Base-by-base conservation (phyloP, 2,888 invertebrate genomes). In the Lithophane leautieri region DNA sequence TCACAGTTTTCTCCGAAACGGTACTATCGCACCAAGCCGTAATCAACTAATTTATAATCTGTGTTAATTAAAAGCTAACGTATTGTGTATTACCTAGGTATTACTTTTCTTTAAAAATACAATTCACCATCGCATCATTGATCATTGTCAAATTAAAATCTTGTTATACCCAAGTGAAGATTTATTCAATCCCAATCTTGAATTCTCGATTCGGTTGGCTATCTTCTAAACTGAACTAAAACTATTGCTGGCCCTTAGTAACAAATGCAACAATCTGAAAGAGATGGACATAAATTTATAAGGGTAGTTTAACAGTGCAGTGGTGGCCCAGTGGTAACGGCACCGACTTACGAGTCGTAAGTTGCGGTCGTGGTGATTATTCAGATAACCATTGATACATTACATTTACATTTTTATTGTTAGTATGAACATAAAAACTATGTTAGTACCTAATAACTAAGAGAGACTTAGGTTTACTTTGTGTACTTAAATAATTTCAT, bases 1-100 rank as follows among this genome's bases (percentile, higher is more conserved):
- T 76, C 61, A n/a, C 44, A 73, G 83, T 83, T 88, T 90, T 89
- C 90, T 86, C 78, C 71, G 82, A 84, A 80, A 79, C 80, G 76
- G 78, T 79, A 73, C 47, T 67, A 47, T 54, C 34, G 52, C 62
- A 12, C 28, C 28, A n/a, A 66, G 16, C 44, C 8, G 70, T 73
- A 60, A 71, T 68, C 44, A 65, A 56, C 50, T 67, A 74, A 85
- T 72, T 85, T 16, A 73, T 72, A 77, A 70, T 73, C 70, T 74
- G 66, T 80, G 75, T 52, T 71, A 71, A 70, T 78, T 50, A 69
- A 71, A 78, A 19, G 22, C 14, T 78, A 25, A 47, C 14, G 28
- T 66, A 42, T 66, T 80, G 47, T 61, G 7, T 7, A 47, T 50
- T 19, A 50, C 2, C 16, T 7, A 19, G 7, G 47, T 50, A 19